Evolutionary conservation across 2,113 vertebrate genomes (phyloP).

Genomic region (Lamprotornis superbus): DNA sequence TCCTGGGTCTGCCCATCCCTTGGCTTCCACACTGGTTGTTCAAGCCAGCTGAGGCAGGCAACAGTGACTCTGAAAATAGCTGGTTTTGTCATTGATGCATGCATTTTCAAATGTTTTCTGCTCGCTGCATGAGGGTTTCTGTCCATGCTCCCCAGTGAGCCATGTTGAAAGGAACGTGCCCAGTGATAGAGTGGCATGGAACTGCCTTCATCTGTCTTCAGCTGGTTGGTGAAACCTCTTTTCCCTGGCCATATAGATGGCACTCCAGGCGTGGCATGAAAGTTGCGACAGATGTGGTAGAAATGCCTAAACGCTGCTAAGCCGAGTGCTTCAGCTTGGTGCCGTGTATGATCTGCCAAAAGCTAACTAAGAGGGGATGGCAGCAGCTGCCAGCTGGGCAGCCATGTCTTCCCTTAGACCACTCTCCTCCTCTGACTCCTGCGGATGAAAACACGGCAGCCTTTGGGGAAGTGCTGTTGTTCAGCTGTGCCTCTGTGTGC

Average conservation of each 20-base stretch:
- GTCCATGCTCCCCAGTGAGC: fast-evolving
- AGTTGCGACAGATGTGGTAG: not conserved
- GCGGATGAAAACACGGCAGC: not conserved
- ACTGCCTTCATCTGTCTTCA: not conserved
- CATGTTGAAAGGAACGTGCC: not conserved
- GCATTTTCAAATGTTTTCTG: not conserved
- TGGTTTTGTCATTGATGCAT: not conserved
- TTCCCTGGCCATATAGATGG: fast-evolving
- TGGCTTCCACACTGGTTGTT: not conserved
- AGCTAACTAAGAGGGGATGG: not conserved
- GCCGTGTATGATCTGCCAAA: not conserved
- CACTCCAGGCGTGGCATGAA: not conserved
- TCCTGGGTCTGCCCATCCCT: not conserved
- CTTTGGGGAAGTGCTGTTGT: not conserved
- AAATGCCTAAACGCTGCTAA: not conserved
- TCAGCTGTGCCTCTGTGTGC: fast-evolving
- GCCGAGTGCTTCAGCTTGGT: not conserved
- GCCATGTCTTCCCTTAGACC: not conserved
- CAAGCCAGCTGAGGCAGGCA: not conserved
- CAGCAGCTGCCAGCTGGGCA: not conserved
- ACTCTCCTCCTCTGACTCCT: not conserved
- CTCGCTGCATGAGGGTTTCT: fast-evolving
- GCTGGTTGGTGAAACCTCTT: not conserved
- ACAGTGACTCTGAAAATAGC: not conserved
- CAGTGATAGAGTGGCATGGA: not conserved